Evolutionary conservation across 2,113 vertebrate genomes (phyloP), one percentile per base, ranked within the genome.

Genomic region (Myotis brandtii): DNA sequence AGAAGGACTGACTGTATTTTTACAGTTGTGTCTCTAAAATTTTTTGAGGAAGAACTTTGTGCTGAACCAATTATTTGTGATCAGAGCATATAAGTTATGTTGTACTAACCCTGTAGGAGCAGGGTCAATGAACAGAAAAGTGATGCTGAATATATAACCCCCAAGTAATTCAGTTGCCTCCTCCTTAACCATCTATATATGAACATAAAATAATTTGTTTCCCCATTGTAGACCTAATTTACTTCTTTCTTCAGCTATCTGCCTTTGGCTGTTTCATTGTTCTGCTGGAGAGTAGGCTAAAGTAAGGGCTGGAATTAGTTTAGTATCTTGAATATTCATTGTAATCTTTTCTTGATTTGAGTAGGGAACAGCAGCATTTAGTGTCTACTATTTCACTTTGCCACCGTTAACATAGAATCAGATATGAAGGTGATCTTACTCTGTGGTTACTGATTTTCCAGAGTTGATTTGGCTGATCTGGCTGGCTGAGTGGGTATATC

Each of bases 41-140:
- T 87, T 95, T 95, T 95, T 91, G 67, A 87, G 80, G 34, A 92
- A 94, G 72, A 86, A 85, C 21, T 54, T 95, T 95, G 52, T 91
- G 32, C 43, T 92, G 90, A 56, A 56, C 14, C 8, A 92, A 0
- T 88, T 16, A 80, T 76, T 23, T 82, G n/a, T 86, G 40, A 82
- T 80, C 20, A 77, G 6, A 32, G 37, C 2, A 62, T 69, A 86
- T 50, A 59, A 17, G 9, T 62, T 95, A 20, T 86, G 34, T 32
- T 92, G 25, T 90, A 67, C 8, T 43, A 95, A 91, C 3, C 21
- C 50, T 10, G 10, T 48, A 92, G 16, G 17, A 70, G 50, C 37
- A 90, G 34, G 5, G 27, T 95, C 73, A 88, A 18, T 96, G 91
- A 86, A 83, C 59, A 92, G 87, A 81, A 93, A 40, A 87, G 25